These are phyloP conservation scores for Caradrina kadenii DNA, from an alignment of 2,888 invertebrate genomes.

Conservation along the genomic window DNA sequence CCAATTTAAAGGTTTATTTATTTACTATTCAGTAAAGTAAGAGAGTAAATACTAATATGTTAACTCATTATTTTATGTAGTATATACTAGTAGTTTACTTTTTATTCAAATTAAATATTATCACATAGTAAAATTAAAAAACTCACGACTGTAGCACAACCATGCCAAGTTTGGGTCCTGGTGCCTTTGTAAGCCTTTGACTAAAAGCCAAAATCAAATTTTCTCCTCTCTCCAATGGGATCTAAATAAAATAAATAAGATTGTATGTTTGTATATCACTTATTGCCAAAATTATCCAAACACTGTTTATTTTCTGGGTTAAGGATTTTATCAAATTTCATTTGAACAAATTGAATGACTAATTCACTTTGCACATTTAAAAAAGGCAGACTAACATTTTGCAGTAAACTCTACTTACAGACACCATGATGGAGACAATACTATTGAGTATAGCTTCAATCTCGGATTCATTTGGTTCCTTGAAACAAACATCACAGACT, in stretches of 20 bases:
- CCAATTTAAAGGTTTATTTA: not conserved
- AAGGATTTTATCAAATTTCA: not conserved
- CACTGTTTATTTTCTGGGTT: not conserved
- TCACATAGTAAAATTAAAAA: not conserved
- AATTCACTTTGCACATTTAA: not conserved
- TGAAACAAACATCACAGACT: constrained; percentile 97
- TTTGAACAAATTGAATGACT: not conserved
- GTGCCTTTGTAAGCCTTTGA: constrained; percentile 97
- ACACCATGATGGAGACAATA: constrained; percentile 98
- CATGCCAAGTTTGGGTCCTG: constrained; percentile 94
- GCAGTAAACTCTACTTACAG: constrained; percentile 88
- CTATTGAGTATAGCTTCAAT: constrained; percentile 98
- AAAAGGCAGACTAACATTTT: not conserved
- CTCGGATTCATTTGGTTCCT: constrained; percentile 95
- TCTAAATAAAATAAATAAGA: constrained; percentile 81
- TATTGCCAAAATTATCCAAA: not conserved
- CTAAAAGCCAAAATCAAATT: constrained; percentile 97
- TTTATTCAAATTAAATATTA: not conserved
- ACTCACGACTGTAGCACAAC: constrained; percentile 96
- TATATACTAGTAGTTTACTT: too few relatives aligned
- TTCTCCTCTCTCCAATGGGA: constrained; percentile 96
- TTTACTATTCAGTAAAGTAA: too few relatives aligned
- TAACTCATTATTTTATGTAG: too few relatives aligned
- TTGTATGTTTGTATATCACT: not conserved
- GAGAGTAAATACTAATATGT: too few relatives aligned